These are phyloP conservation scores for Eufriesea mexicana DNA, from an alignment of 1,140 invertebrate genomes.

Conservation along the genomic window DNA sequence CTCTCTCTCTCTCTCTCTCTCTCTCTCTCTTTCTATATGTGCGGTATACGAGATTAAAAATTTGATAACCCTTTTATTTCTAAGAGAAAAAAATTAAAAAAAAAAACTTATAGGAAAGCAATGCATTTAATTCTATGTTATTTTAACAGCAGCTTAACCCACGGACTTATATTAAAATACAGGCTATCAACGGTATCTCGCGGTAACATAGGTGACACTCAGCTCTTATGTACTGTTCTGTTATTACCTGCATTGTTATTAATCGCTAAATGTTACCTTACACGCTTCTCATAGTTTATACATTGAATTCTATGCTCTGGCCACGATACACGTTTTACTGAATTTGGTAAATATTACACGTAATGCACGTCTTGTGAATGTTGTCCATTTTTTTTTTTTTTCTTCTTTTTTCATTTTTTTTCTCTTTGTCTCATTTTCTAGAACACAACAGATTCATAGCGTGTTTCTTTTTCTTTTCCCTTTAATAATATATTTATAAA, in stretches of 20 bases:
- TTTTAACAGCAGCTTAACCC: constrained; percentile 81
- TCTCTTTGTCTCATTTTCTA: not conserved
- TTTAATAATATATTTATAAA: constrained; percentile 2
- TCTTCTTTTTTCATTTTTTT: not conserved
- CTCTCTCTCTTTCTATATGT: constrained; percentile 9
- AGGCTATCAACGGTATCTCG: constrained; percentile 76
- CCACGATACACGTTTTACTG: constrained; percentile 27
- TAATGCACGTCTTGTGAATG: constrained; percentile 52
- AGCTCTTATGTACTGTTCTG: constrained; percentile 66
- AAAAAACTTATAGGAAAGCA: constrained; percentile 31
- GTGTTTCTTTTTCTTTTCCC: not conserved
- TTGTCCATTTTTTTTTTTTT: not conserved
- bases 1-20: not conserved
- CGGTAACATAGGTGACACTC: constrained; percentile 81
- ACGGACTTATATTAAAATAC: constrained; percentile 77
- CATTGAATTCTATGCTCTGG: constrained; percentile 10
- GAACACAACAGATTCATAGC: not conserved
- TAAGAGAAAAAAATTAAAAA: constrained; percentile 8
- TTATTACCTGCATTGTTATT: constrained; percentile 42
- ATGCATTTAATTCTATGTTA: constrained; percentile 74
- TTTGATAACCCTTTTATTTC: constrained; percentile 10
- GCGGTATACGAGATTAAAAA: not conserved
- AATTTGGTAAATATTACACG: constrained; percentile 31
- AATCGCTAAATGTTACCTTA: constrained; percentile 38
- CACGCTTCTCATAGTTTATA: constrained; percentile 31